A percentile compares a stretch with the other conserved stretches of the same genome.
These are phyloP conservation scores for Prionailurus viverrinus DNA, from an alignment of 2,113 vertebrate genomes.

Conservation along the genomic window DNA sequence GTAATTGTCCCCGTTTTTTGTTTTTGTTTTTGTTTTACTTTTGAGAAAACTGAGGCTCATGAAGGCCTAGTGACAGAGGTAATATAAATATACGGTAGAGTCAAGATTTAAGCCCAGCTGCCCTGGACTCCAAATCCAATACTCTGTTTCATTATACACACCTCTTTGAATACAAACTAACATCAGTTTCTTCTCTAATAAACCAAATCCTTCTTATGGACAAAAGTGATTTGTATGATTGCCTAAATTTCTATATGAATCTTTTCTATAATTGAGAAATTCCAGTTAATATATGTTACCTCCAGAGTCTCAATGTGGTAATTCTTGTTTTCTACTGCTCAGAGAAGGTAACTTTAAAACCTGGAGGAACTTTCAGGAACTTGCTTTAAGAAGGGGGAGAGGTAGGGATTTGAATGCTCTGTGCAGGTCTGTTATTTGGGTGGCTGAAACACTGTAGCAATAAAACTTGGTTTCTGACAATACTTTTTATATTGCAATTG, in stretches of 20 bases:
- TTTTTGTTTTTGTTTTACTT: neutral
- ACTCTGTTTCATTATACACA: neutral
- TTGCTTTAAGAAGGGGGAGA: neutral
- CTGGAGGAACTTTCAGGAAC: neutral
- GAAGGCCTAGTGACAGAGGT: neutral
- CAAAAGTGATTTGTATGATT: neutral
- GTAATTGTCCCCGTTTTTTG: neutral
- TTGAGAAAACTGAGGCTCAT: neutral
- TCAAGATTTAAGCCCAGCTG: neutral
- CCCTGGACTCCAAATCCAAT: neutral
- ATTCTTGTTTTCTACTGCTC: conserved; percentile 43
- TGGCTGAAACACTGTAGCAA: neutral
- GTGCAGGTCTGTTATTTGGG: neutral
- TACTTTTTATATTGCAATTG: neutral
- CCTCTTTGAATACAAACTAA: neutral
- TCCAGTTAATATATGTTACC: neutral
- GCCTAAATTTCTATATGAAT: conserved; percentile 27
- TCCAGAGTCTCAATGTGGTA: neutral
- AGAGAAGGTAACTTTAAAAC: conserved; percentile 19
- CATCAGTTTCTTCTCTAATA: conserved; percentile 8
- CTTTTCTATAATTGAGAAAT: conserved; percentile 45
- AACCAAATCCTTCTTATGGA: neutral
- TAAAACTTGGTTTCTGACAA: conserved; percentile 34
- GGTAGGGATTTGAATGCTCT: neutral
- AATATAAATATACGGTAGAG: neutral